These are phyloP conservation scores for Ctenomys sociabilis DNA, from an alignment of 2,113 vertebrate genomes.

Conservation along the genomic window DNA sequence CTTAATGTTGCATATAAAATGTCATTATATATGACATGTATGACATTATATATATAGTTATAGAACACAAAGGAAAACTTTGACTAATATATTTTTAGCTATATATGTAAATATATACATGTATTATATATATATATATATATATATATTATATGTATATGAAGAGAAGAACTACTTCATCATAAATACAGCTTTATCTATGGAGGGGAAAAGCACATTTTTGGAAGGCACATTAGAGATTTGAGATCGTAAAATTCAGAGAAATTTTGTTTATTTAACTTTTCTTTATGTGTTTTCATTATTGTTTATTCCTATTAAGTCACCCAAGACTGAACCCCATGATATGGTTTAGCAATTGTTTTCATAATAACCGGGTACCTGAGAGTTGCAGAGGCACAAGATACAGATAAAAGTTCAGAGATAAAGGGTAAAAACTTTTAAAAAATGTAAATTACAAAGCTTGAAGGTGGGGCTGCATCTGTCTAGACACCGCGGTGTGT, in stretches of 20 bases:
- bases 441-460: background rate
- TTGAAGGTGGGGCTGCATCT: background rate
- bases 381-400: background rate
- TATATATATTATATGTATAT: background rate
- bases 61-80: background rate
- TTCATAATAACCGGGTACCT: background rate
- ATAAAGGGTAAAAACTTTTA: background rate
- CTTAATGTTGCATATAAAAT: background rate
- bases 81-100: background rate
- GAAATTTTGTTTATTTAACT: background rate
- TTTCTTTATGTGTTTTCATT: background rate
- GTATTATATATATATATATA: background rate
- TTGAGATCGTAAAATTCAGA: background rate
- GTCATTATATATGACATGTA: background rate
- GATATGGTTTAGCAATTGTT: background rate
- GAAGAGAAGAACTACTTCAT: background rate
- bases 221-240: background rate
- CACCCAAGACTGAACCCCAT: background rate
- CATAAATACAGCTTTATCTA: background rate
- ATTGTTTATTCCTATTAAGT: background rate
- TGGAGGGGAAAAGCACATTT: background rate
- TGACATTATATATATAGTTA: background rate
- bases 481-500: background rate
- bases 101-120: background rate
- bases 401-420: slow-evolving; percentile 13